Evolutionary conservation across 2,797 vertebrate genomes (phyloP).

Genomic region (Prionace glauca): DNA sequence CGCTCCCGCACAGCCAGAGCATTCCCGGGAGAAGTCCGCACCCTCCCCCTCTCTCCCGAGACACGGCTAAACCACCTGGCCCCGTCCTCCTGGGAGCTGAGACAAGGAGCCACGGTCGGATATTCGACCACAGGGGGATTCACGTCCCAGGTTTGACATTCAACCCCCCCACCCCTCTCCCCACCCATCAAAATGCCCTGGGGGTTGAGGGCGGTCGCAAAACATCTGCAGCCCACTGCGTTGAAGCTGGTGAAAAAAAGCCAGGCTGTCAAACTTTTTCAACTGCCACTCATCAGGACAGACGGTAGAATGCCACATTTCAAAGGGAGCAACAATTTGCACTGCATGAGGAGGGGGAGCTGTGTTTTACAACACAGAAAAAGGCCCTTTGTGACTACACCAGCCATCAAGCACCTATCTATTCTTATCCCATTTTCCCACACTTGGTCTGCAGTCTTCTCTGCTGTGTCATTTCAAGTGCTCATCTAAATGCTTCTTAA

Average conservation of each 20-base stretch:
- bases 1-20: background rate
- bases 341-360: background rate
- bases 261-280: too few species aligned
- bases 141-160: background rate
- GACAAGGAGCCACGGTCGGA: background rate
- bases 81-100: background rate
- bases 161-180: too few species aligned
- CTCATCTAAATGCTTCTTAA: too few species aligned
- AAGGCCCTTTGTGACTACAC: too few species aligned
- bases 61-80: background rate
- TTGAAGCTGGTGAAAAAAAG: too few species aligned
- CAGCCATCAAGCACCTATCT: too few species aligned
- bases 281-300: background rate
- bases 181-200: too few species aligned
- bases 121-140: background rate
- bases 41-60: background rate
- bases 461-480: too few species aligned
- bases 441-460: too few species aligned
- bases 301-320: background rate
- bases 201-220: background rate
- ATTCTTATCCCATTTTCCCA: too few species aligned
- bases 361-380: too few species aligned
- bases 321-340: background rate
- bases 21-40: background rate
- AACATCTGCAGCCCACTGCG: background rate